Evolutionary conservation across 2,113 vertebrate species (phyloP).

Genomic region (Paramisgurnus dabryanus): DNA sequence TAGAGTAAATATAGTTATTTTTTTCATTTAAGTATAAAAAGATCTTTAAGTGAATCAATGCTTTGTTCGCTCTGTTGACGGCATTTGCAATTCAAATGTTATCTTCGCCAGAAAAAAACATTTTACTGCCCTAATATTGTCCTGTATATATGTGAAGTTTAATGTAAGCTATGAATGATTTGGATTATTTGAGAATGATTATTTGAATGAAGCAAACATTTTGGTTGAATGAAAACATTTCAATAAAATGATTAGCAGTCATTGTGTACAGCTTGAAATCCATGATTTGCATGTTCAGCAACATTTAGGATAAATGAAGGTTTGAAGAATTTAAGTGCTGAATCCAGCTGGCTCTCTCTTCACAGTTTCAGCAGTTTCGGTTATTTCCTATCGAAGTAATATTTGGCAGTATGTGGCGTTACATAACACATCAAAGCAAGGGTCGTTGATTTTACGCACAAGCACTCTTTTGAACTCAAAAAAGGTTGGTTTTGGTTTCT

Average conservation of each 20-base stretch:
- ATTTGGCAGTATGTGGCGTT: too few relatives aligned
- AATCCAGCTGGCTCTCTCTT: neutral
- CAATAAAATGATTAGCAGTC: neutral
- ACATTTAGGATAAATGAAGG: neutral
- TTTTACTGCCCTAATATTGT: neutral
- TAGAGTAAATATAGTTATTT: too few relatives aligned
- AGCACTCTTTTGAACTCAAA: too few relatives aligned
- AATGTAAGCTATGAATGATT: neutral
- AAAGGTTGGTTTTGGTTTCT: too few relatives aligned
- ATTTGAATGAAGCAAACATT: neutral
- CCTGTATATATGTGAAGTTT: neutral
- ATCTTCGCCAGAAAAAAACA: neutral
- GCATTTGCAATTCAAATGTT: constrained; percentile 8
- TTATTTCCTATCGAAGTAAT: too few relatives aligned
- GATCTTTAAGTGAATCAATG: neutral
- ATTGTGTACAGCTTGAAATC: neutral
- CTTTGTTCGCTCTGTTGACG: neutral
- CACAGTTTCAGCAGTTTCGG: too few relatives aligned
- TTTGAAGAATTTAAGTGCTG: neutral
- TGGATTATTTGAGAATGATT: neutral
- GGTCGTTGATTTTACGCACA: too few relatives aligned
- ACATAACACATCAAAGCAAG: too few relatives aligned
- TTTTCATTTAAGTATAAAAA: neutral
- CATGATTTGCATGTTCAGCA: constrained; percentile 12
- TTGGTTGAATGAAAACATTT: too few relatives aligned